Evolutionary conservation across 2,113 vertebrate genomes (phyloP), one percentile per base, ranked within the genome.

Genomic region (Eurypyga helias): DNA sequence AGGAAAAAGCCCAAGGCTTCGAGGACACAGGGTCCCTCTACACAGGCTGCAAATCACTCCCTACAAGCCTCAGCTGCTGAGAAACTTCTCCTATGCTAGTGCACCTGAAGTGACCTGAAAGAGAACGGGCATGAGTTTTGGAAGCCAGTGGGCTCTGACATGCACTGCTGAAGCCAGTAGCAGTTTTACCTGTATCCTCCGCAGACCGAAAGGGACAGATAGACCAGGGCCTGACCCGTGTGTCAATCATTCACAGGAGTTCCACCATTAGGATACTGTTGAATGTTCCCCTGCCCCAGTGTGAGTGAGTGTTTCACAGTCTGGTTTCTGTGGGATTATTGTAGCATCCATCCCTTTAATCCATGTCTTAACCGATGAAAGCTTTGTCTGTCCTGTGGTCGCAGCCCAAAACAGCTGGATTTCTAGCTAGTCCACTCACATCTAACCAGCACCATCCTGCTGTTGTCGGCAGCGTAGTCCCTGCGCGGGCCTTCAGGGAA

Each of bases 381-480:
- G 41, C 41, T 41, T 41, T 48, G 26, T 43, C 15, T 72, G n/a
- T n/a, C 64, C 69, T 65, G 57, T 61, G 65, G 26, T 13, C 34
- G 33, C 79, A 75, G 33, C 46, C 43, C 31, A 12, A 33, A 45
- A 36, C 6, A 23, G 33, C 79, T 69, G 19, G 5, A 20, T 72
- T 60, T 71, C 38, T 49, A 13, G 46, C 3, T 3, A 2, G 46
- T 65, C 46, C 28, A 67, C 58, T 91, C 38, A 14, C 17, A 18
- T 23, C 14, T 33, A 48, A 25, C 52, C 7, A 11, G 26, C 51
- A n/a, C 46, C 31, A 16, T 48, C 80, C 45, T 45, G 15, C 69
- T 58, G 0, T 25, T 4, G 3, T 10, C 64, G 52, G 69, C 55
- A 60, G 36, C 0, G 0, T 38, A 23, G 2, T 9, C 21, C 19